phyloP scores from a whole-genome alignment of 2,797 vertebrate genomes.

The Distichodus sexfasciatus region DNA sequence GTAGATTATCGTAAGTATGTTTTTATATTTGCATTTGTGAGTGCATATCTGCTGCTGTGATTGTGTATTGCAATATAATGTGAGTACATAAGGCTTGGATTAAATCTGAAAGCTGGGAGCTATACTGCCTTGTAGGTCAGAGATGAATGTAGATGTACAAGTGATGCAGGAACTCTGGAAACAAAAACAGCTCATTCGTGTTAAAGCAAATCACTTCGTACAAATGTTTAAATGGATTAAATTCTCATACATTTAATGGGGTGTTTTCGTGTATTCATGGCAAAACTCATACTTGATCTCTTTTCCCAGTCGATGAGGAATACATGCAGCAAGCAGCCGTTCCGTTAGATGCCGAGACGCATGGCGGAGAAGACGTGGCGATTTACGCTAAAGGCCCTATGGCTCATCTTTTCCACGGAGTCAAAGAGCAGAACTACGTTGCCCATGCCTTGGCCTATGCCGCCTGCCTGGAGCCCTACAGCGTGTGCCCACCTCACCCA shows the following conservation, averaged over 20 bases:
- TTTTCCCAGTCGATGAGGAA: constrained; percentile 70
- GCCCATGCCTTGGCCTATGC: constrained; percentile 83
- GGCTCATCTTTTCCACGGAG: constrained; percentile 81
- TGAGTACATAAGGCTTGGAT: too few relatives aligned
- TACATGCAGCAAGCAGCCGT: constrained; percentile 84
- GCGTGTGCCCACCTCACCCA: constrained; percentile 63
- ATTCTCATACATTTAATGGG: too few relatives aligned
- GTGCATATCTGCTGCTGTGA: background rate
- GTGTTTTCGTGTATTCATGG: too few relatives aligned
- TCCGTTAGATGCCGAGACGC: constrained; percentile 77
- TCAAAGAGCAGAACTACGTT: constrained; percentile 82
- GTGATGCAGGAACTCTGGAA: too few relatives aligned
- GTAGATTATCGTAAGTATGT: constrained; percentile 75
- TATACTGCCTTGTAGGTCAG: too few relatives aligned
- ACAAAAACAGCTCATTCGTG: too few relatives aligned
- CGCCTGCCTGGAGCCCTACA: constrained; percentile 78
- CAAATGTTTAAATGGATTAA: too few relatives aligned
- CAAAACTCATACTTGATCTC: background rate
- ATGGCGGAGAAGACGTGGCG: constrained; percentile 82
- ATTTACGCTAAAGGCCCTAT: constrained; percentile 83
- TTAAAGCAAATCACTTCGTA: too few relatives aligned
- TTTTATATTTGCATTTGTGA: background rate
- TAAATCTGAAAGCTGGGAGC: too few relatives aligned
- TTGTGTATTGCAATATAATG: too few relatives aligned
- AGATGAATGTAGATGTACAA: too few relatives aligned